A percentile compares a stretch with the other conserved stretches of the same genome.
These are phyloP conservation scores for Brachypodius melanocephalos DNA, from an alignment of 2,113 vertebrate species.

Conservation along the genomic window DNA sequence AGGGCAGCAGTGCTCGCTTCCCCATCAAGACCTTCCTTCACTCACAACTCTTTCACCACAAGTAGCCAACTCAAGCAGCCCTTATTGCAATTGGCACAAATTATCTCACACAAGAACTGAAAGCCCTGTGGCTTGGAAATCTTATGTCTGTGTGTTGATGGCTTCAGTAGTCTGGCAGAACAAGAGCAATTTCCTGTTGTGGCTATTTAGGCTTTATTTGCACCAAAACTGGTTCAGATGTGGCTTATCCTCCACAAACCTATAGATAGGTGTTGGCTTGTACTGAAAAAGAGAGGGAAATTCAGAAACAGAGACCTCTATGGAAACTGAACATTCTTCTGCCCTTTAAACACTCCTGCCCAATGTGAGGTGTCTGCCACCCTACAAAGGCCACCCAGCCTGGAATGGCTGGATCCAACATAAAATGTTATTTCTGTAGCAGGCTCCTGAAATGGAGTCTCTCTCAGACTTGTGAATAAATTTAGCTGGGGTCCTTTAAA, in stretches of 20 bases:
- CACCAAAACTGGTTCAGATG: neutral
- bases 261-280: neutral
- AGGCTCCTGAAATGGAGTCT: neutral
- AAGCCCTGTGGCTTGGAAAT: neutral
- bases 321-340: neutral
- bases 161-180: neutral
- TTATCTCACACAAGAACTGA: neutral
- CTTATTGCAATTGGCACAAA: neutral
- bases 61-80: neutral
- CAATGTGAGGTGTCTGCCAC: neutral
- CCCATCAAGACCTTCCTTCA: neutral
- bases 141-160: neutral
- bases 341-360: neutral
- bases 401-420: neutral
- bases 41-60: neutral
- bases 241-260: neutral
- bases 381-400: neutral
- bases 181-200: neutral
- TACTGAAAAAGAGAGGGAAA: neutral
- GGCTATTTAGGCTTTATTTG: neutral
- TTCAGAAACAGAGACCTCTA: neutral
- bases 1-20: neutral
- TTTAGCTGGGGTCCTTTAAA: neutral
- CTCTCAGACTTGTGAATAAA: neutral
- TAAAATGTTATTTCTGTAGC: neutral